A percentile compares a stretch with the other conserved stretches of the same genome.
These are phyloP conservation scores for Aphelinus atriplicis DNA, from an alignment of 1,140 invertebrate species.

Conservation along the genomic window DNA sequence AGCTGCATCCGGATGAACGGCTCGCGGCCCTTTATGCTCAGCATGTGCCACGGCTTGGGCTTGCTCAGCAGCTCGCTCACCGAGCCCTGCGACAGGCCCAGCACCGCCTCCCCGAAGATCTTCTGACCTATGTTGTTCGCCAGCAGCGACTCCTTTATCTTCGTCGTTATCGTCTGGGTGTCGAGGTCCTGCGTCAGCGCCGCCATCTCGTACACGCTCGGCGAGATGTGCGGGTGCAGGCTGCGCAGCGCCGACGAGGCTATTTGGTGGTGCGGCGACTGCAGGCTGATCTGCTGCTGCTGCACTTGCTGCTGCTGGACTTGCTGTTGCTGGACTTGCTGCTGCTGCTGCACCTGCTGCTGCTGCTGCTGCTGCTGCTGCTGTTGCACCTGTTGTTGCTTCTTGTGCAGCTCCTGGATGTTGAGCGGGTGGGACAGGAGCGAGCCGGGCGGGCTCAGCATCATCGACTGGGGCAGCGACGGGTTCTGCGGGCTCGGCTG, in stretches of 20 bases:
- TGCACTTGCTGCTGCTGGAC: slow-evolving; percentile 73
- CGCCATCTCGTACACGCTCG: slow-evolving; percentile 94
- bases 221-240: slow-evolving; percentile 83
- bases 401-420: slow-evolving; percentile 77
- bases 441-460: slow-evolving; percentile 59
- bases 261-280: slow-evolving; percentile 72
- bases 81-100: slow-evolving; percentile 95
- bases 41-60: slow-evolving; percentile 99
- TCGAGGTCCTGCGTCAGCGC: slow-evolving; percentile 95
- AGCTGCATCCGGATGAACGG: slow-evolving; percentile 98
- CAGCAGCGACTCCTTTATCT: slow-evolving; percentile 95
- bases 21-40: slow-evolving; percentile 97
- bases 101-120: slow-evolving; percentile 96
- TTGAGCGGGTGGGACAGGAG: slow-evolving; percentile 60
- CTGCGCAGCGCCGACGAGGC: slow-evolving; percentile 74
- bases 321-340: slow-evolving; percentile 78
- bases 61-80: slow-evolving; percentile 97
- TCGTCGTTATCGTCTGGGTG: slow-evolving; percentile 95
- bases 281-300: slow-evolving; percentile 69
- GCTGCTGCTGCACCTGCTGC: slow-evolving; percentile 73
- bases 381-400: slow-evolving; percentile 73
- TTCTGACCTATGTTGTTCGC: slow-evolving; percentile 99
- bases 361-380: slow-evolving; percentile 79
- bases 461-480: slow-evolving; percentile 58
- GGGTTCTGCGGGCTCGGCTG: slow-evolving; percentile 58